Base-by-base conservation (phyloP, 2,888 invertebrate genomes). In the Stegophylla sp. region DNA sequence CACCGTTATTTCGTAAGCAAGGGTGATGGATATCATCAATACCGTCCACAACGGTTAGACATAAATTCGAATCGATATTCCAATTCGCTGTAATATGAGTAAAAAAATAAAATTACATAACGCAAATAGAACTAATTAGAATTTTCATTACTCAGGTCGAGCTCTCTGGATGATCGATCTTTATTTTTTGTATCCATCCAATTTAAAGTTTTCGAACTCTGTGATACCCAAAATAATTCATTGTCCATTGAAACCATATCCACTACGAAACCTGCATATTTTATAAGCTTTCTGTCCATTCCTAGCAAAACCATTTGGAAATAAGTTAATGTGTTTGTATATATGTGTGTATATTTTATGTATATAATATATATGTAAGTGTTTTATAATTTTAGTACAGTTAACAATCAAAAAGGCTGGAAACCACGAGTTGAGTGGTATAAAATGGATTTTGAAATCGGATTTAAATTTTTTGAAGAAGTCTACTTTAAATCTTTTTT, bases 171-270 rank as follows among this genome's bases (percentile, higher is more conserved):
- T 82, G 51, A 86, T 82, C 72, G 82, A 0, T 85, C 85, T 72
- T 86, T 84, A 79, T 87, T 87, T 82, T 85, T 86, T 83, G 89
- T 90, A 84, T 89, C 87, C 0, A 89, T 87, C 90, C 90, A 93
- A 85, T 89, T 91, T 7, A 94, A 85, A 3, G 88, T 86, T 3
- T 88, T 86, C 0, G 91, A 90, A 26, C 88, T 86, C 20, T 88
- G 85, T 84, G 90, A 89, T 0, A 91, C 90, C 93, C 94, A 94
- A 85, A 93, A 93, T 23, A 93, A 85, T 84, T 91, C 90, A 13
- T 89, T 87, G n/a, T 89, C 90, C 0, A 92, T 64, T 71, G 71
- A 61, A 71, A 61, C 51, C n/a, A 79, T 28, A 71, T 79, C 79
- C 1, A 17, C 43, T 23, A 71, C 69, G 15, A 34, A 51, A 71